Evolutionary conservation across 1,140 invertebrate genomes (phyloP).

Genomic region (Aphelinus atriplicis): DNA sequence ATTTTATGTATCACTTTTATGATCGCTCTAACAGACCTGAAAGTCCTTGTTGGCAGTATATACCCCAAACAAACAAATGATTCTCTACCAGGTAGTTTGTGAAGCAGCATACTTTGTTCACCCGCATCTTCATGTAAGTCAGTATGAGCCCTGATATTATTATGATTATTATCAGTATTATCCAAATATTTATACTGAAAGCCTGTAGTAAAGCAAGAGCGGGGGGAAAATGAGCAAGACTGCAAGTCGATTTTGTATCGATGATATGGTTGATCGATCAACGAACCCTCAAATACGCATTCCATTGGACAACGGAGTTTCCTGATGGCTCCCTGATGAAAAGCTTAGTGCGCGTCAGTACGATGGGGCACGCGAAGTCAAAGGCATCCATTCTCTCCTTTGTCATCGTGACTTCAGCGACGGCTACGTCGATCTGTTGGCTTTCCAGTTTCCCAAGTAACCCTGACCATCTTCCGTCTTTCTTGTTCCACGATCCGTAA

Average conservation of each 20-base stretch:
- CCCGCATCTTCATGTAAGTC: constrained; percentile 44
- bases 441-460: constrained; percentile 45
- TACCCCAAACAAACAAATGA: constrained; percentile 48
- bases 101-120: neutral
- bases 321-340: constrained; percentile 44
- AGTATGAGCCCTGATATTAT: constrained; percentile 40
- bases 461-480: constrained; percentile 47
- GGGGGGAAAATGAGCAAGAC: too few relatives aligned
- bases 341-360: constrained; percentile 42
- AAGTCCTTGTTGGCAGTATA: constrained; percentile 53
- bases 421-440: constrained; percentile 45
- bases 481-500: constrained; percentile 44
- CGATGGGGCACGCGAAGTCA: constrained; percentile 52
- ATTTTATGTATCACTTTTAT: neutral
- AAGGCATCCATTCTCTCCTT: constrained; percentile 41
- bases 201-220: constrained; percentile 33
- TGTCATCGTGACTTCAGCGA: constrained; percentile 51
- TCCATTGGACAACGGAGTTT: constrained; percentile 45
- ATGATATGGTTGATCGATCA: neutral
- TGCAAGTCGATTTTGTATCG: too few relatives aligned
- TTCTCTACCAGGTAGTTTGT: constrained; percentile 42
- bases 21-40: constrained; percentile 38
- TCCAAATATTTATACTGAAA: constrained; percentile 46
- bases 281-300: constrained; percentile 49
- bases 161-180: constrained; percentile 40